Conservation (phyloP, 1,140 invertebrate genomes). For the Scaptodrosophila lebanonensis region DNA sequence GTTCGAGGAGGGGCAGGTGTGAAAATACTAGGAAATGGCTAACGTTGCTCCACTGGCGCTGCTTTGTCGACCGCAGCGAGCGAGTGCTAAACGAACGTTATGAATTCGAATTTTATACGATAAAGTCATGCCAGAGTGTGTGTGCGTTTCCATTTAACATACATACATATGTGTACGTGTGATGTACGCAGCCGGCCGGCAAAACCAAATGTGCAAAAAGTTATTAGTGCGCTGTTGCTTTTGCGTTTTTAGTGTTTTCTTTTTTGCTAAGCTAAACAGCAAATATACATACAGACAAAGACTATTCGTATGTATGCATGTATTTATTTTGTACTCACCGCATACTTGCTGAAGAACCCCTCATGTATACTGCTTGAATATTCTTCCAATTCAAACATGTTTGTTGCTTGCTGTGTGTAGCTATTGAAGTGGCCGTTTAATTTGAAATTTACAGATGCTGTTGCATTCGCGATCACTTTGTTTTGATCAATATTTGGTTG, state of each 20-base stretch:
- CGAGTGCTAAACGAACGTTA: conserved; percentile 49
- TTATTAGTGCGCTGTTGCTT: conserved; percentile 20
- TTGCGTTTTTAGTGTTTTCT: not conserved
- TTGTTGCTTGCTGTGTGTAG: no score
- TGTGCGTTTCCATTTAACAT: not conserved
- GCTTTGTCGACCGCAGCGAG: conserved; percentile 43
- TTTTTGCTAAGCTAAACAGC: conserved; percentile 36
- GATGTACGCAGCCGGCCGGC: conserved; percentile 43
- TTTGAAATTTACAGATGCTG: conserved; percentile 15
- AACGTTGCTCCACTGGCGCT: conserved; percentile 16
- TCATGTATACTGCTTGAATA: conserved; percentile 73
- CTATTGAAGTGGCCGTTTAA: conserved; percentile 5
- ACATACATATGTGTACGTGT: conserved; percentile 16
- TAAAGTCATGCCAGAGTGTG: conserved; percentile 19
- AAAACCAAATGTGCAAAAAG: conserved; percentile 29
- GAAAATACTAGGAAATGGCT: conserved; percentile 55
- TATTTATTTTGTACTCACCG: conserved; percentile 46
- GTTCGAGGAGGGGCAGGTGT: conserved; percentile 25
- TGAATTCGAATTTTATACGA: conserved; percentile 46
- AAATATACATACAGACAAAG: conserved; percentile 18
- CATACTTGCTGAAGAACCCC: conserved; percentile 75
- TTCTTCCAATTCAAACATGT: conserved; percentile 76
- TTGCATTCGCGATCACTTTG: conserved; percentile 44
- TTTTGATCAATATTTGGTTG: conserved; percentile 51
- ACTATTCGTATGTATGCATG: conserved; percentile 13